Evolutionary conservation across 2,113 vertebrate species (phyloP).

Genomic region (Equus quagga): DNA sequence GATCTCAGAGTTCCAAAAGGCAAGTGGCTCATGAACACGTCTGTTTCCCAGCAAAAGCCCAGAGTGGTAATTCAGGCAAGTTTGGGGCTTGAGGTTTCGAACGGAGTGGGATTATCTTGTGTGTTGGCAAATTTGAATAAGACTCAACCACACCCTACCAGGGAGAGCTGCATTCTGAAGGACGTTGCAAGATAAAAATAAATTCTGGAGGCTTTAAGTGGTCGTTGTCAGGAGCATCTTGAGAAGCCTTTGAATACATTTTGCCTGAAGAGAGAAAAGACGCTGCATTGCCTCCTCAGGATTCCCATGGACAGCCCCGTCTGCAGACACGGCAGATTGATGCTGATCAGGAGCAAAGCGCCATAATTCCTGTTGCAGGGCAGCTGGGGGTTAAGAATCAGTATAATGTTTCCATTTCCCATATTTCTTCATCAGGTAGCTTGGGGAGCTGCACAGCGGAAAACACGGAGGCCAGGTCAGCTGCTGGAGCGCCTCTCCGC

Average conservation of each 20-base stretch:
- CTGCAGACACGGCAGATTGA: background rate
- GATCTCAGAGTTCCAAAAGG: background rate
- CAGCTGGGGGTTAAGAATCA: slow-evolving; percentile 34
- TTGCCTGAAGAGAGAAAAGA: slow-evolving; percentile 19
- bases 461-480: background rate
- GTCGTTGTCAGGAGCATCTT: background rate
- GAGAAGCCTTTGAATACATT: background rate
- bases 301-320: background rate
- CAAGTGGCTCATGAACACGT: background rate
- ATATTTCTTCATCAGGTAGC: background rate
- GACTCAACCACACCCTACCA: background rate
- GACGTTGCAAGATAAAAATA: background rate
- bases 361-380: background rate
- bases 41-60: background rate
- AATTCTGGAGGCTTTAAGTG: background rate
- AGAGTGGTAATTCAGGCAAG: background rate
- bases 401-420: slow-evolving; percentile 47
- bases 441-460: background rate
- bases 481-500: background rate
- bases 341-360: background rate
- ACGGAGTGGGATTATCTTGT: background rate
- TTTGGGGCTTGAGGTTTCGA: slow-evolving; percentile 53
- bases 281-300: background rate
- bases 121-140: background rate
- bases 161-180: background rate